Evolutionary conservation across 2,797 vertebrate species (phyloP), one percentile per base, ranked within the genome.

Genomic region (Galago senegalensis): DNA sequence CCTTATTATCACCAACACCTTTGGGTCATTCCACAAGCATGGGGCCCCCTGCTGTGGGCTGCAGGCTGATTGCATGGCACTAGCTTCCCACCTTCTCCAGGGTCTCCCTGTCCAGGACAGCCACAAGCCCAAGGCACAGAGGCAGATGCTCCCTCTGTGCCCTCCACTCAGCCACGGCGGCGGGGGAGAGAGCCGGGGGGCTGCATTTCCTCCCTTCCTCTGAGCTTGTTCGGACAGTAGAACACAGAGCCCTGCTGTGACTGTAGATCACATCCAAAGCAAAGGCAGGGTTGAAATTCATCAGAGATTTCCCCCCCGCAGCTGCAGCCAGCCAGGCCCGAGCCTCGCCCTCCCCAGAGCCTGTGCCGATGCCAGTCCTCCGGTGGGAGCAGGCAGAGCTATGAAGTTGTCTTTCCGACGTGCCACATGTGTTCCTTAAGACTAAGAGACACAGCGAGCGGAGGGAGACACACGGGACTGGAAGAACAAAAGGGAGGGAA

Each of bases 161-260:
- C 75, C 37, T 75, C 21, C 12, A 6, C 27, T 13, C 43, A 43
- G 81, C 56, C 87, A 20, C 16, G 27, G 79, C 3, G 2, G 56
- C 20, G n/a, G 43, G 1, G 16, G 31, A 83, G n/a, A 63, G 65
- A 69, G 76, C 65, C 25, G 37, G 61, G 72, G 43, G 40, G 80
- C 89, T 72, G 37, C 34, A 2, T 91, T 25, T 31, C 10, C 53
- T 86, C 65, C 75, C 34, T 95, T 81, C 56, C 40, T 63, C 84
- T 69, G 80, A 53, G 72, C 82, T 94, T 96, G 91, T 96, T 97
- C 95, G 61, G 56, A 43, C 2, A 69, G 91, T 96, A 93, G 97
- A 97, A 97, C 94, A 97, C 69, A 86, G 91, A 91, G 82, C 73
- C 95, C 95, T 7, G 12, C 96, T 96, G 96, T 84, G 93, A 14